These are phyloP conservation scores for Drosophila eohydei DNA, from an alignment of 2,888 invertebrate species.

Conservation along the genomic window DNA sequence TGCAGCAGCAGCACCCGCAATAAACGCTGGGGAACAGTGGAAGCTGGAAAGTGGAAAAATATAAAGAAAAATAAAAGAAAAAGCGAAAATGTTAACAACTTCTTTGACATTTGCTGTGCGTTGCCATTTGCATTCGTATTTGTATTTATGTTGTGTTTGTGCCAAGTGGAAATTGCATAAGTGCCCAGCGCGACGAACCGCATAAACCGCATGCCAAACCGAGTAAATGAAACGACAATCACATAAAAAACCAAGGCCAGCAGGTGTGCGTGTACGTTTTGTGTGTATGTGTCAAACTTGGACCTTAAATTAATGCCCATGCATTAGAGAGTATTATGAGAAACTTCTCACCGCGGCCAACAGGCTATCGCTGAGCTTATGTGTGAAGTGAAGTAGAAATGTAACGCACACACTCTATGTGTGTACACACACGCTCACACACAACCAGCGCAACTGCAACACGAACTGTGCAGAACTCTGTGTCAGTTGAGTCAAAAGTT, in stretches of 20 bases:
- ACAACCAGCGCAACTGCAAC: constrained; percentile 11
- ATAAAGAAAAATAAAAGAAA: constrained; percentile 1
- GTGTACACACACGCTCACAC: constrained; percentile 2
- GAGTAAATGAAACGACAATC: constrained; percentile 47
- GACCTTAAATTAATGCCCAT: constrained; percentile 68
- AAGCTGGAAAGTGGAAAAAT: constrained; percentile 7
- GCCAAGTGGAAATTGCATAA: constrained; percentile 73
- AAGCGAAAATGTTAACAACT: constrained; percentile 78
- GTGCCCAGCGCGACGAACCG: constrained; percentile 67
- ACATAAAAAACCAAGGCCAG: constrained; percentile 29
- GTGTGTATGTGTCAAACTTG: constrained; percentile 27
- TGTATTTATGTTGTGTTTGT: constrained; percentile 36
- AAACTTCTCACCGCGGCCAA: constrained; percentile 45
- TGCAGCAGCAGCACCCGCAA: constrained; percentile 27
- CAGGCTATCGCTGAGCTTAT: constrained; percentile 27
- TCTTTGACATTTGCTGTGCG: constrained; percentile 74
- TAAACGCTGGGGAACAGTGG: constrained; percentile 5
- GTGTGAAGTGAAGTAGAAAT: neutral
- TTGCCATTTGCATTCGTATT: constrained; percentile 10
- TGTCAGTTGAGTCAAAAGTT: constrained; percentile 61
- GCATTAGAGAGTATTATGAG: constrained; percentile 65
- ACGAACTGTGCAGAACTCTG: constrained; percentile 36
- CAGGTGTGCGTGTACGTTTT: constrained; percentile 21
- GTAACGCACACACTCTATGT: constrained; percentile 1
- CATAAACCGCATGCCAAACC: constrained; percentile 54